Percentiles rank a stretch among this genome's conserved stretches.
These are phyloP conservation scores for Ernsta delagoae DNA, from an alignment of 2,888 invertebrate species.

Conservation along the genomic window DNA sequence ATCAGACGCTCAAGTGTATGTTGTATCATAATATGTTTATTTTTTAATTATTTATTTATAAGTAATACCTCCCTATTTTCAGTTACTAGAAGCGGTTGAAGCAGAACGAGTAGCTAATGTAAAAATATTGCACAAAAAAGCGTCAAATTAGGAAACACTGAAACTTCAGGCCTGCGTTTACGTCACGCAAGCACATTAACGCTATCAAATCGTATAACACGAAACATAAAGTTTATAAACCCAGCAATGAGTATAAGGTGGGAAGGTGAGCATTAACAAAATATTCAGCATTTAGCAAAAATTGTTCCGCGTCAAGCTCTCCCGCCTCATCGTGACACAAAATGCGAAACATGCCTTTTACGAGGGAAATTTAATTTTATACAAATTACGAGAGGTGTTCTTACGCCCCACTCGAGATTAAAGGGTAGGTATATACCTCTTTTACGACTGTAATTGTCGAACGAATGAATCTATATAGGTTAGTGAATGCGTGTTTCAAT, in stretches of 20 bases:
- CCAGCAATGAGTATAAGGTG: not conserved
- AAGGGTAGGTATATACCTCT: slow-evolving; percentile 39
- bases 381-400: slow-evolving; percentile 47
- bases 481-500: not conserved
- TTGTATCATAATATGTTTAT: no score
- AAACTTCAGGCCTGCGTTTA: no score
- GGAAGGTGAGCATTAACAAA: not conserved
- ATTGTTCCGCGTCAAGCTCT: not conserved
- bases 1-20: no score
- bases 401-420: slow-evolving; percentile 44
- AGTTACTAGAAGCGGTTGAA: no score
- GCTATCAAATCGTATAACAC: not conserved
- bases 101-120: no score
- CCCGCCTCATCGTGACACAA: slow-evolving; percentile 29
- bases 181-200: no score
- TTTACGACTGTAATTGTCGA: slow-evolving; percentile 41
- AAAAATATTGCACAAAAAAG: no score
- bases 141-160: no score
- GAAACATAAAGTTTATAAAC: not conserved
- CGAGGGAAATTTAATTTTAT: slow-evolving; percentile 48
- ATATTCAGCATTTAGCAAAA: not conserved
- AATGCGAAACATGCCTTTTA: slow-evolving; percentile 46
- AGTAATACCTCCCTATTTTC: no score
- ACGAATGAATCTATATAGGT: not conserved
- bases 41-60: no score